Base-by-base conservation (phyloP, 2,888 invertebrate species). In the Epirrhoe tristata region DNA sequence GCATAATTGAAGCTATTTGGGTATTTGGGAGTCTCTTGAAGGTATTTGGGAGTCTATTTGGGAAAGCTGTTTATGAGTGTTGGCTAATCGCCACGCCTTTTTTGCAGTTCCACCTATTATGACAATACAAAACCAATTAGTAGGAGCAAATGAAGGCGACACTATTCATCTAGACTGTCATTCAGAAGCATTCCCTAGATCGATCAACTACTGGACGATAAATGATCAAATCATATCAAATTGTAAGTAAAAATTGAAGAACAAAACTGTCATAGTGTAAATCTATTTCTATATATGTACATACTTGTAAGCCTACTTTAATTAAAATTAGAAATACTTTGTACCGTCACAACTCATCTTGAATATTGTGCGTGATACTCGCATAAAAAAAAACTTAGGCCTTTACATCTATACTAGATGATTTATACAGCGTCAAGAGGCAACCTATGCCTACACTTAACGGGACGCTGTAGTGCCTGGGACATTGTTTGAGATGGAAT, bases 191-290 rank as follows among this genome's bases (percentile, higher is more conserved):
- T 96, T 94, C 82, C 97, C 97, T 36, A 95, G 95, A 84, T 96
- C 96, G 69, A 96, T 96, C 80, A 96, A 96, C 90, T 97, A 96
- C 86, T 97, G 97, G 97, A 96, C 96, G 60, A 94, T 95, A 83
- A 95, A 95, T 81, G 95, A 95, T 73, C 95, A 96, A 86, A 96
- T 96, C 75, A 95, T 95, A 86, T 94, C 95, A 77, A 95, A 95
- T 82, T 95, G 96, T 96, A 79, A 89, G 93, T 88, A 77, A 7
- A 59, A 39, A 43, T 3, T 36, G 3, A 36, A 8, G 8, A 12
- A 43, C 12, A 43, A 5, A 5, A 12, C 39, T 10, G 12, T 43
- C 2, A 4, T 12, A 12, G 12, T 43, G 39, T 12, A 12, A 24
- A 24, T 2, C 8, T 3, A 8, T 10, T 3, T 8, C n/a, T n/a